Evolutionary conservation across 2,888 invertebrate species (phyloP), one percentile per base, ranked within the genome.

Genomic region (Capitulum mitella): DNA sequence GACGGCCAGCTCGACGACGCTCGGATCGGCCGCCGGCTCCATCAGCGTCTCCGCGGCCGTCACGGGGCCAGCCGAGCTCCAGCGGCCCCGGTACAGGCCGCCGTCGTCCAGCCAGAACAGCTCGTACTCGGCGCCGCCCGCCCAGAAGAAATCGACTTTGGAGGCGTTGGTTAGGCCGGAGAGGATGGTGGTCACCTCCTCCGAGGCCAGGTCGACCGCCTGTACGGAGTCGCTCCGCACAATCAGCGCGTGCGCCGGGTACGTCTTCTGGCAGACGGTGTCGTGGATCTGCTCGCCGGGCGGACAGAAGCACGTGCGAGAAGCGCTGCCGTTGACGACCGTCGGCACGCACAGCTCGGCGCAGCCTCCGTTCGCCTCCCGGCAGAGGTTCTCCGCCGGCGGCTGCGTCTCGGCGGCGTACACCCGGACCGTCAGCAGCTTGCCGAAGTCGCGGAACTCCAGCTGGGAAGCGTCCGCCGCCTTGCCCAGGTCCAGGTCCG

Each of bases 51-150:
- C 37, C 37, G 40, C 70, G 40, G 6, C 70, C 22, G 22, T 6
- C 10, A 37, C 37, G 10, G 8, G 70, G 2, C 70, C 70, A 22
- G 19, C 40, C 10, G 26, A 26, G 0, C 26, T 19, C 70, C 70
- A 70, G 37, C 34, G 22, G 40, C 37, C 37, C 10, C 70, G 70
- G 40, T 19, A 70, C 37, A 70, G 40, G 8, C 70, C 26, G 8
- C 70, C 70, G 40, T 40, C 70, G 40, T 70, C 70, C 40, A 70
- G 19, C 70, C 70, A 70, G 37, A 70, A 70, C 70, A 70, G 70
- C 37, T 40, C 10, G 40, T 19, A 70, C 37, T 70, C 26, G 10
- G 37, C 26, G 10, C 70, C 70, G 6, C 37, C 70, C 70, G 37
- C 26, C 37, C 40, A 58, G 58, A 58, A 58, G 58, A 58, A 58